Conservation (phyloP, 53 echinoderm and acorn worm genomes). For the Antedon mediterranea region DNA sequence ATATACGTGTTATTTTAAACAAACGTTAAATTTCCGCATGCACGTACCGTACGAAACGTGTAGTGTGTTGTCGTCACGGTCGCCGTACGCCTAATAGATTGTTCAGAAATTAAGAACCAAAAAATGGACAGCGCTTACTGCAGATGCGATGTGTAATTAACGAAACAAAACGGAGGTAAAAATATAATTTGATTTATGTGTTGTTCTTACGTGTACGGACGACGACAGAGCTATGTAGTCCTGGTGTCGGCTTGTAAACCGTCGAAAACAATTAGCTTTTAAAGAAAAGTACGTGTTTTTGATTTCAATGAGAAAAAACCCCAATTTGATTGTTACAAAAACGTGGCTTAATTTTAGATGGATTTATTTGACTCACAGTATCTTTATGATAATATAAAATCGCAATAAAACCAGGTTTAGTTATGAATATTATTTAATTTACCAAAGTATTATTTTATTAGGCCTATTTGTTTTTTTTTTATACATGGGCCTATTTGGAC, state of each 20-base stretch:
- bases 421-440: no score
- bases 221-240: background rate
- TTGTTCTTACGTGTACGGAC: background rate
- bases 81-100: background rate
- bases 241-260: background rate
- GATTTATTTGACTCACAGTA: background rate
- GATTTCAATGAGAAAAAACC: background rate
- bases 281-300: background rate
- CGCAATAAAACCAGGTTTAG: no score
- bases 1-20: no score
- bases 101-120: background rate
- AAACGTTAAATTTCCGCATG: no score
- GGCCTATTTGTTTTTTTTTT: no score
- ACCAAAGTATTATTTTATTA: no score
- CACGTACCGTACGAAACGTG: no score
- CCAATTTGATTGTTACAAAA: background rate
- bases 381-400: no score
- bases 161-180: background rate
- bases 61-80: background rate
- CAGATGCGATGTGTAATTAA: background rate
- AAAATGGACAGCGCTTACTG: background rate
- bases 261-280: background rate
- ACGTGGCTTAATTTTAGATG: background rate
- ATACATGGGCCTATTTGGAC: no score
- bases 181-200: background rate